Base-by-base conservation (phyloP, 2,888 invertebrate genomes). In the Chymomyza amoena region DNA sequence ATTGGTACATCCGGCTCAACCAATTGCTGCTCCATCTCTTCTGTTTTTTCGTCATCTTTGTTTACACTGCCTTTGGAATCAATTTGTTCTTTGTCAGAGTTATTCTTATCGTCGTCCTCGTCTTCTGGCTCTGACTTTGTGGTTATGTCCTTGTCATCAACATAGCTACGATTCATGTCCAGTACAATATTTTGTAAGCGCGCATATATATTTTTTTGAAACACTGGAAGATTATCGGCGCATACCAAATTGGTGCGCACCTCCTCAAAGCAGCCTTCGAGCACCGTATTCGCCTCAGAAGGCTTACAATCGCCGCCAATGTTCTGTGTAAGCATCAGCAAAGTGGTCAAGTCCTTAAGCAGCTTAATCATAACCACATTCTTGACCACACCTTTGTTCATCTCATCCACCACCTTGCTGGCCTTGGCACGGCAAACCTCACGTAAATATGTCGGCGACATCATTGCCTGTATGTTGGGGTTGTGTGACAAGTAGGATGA, bases 191-290 rank as follows among this genome's bases (percentile, higher is more conserved):
- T 89, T 76, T 91, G 89, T 94, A 98, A 95, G 87, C 97, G 98
- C 77, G 97, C 95, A 92, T 98, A 98, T 6, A 99, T 96, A 90
- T 95, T 94, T 91, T 96, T 96, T 91, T 97, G 96, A 92, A 97
- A 97, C 57, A 95, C 93, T 80, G 94, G 94, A 81, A 95, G 94
- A 92, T 97, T 97, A 59, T 93, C 93, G 3, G 95, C 94, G 57
- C 66, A 54, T 67, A 98, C 91, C 87, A 96, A 95, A 70, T 94
- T 93, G 25, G 86, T 83, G 91, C 97, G 96, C 64, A 98, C 96
- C 89, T 97, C 96, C 86, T 96, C 96, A 93, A 98, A 95, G 54
- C 98, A 97, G 20, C 97, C 98, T 92, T 97, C 97, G 66, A 98
- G 93, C 90, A 98, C 98, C 92, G 97, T 97, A 2, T 97, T 96